Evolutionary conservation across 1,140 invertebrate species (phyloP).

Genomic region (Octopus bimaculoides): DNA sequence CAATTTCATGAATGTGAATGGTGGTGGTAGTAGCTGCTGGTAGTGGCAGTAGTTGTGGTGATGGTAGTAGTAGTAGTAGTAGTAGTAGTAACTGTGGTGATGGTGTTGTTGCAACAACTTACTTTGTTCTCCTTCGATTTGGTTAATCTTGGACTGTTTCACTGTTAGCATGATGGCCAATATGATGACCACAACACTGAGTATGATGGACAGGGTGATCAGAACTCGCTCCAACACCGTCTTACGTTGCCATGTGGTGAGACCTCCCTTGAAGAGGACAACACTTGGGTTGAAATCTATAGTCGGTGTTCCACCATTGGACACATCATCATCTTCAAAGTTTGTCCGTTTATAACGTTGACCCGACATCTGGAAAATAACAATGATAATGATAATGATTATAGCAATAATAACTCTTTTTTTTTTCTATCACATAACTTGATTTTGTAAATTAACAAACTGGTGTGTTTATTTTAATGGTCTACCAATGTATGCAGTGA

Average conservation of each 20-base stretch:
- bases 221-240: conserved; percentile 42
- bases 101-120: not conserved
- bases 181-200: conserved; percentile 43
- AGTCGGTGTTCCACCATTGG: conserved; percentile 39
- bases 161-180: conserved; percentile 65
- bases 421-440: no score
- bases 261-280: conserved; percentile 42
- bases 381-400: no score
- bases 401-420: no score
- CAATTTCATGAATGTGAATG: no score
- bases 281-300: conserved; percentile 41
- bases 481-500: no score
- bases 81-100: no score
- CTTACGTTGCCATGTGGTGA: conserved; percentile 64
- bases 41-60: no score
- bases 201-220: conserved; percentile 29
- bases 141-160: conserved; percentile 28
- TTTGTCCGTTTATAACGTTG: conserved; percentile 59
- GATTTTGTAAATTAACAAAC: no score
- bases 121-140: conserved; percentile 11
- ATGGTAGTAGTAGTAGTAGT: no score
- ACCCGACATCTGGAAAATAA: conserved; percentile 56
- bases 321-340: conserved; percentile 60
- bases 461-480: no score
- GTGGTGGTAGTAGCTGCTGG: no score